Evolutionary conservation across 2,888 invertebrate genomes (phyloP).

Genomic region (Mesorhabditis spiculigera): DNA sequence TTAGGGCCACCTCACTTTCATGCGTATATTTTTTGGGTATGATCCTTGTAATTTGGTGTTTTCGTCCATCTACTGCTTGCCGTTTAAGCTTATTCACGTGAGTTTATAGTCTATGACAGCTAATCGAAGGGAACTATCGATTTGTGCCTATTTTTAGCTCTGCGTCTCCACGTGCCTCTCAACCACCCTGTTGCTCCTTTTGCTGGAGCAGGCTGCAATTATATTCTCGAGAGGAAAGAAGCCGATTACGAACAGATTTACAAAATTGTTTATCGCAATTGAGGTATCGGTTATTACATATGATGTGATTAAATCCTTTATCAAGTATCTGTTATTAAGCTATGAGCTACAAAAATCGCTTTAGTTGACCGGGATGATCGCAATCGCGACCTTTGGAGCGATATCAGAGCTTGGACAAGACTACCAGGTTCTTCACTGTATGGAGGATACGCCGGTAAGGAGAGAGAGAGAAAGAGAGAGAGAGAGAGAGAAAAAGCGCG

Average conservation of each 20-base stretch:
- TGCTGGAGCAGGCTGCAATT: not conserved
- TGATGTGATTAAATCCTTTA: not conserved
- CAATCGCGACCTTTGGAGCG: not conserved
- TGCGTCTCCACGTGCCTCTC: not conserved
- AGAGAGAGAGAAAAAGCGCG: not conserved
- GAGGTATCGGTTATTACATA: not conserved
- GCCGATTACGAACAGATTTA: not conserved
- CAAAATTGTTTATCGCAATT: not conserved
- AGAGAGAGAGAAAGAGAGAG: not conserved
- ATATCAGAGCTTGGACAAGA: not conserved
- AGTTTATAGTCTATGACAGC: too few relatives aligned
- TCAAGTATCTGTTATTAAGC: too few relatives aligned
- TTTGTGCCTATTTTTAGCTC: not conserved
- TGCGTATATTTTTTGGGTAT: not conserved
- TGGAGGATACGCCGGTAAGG: slow-evolving; percentile 5
- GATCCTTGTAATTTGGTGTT: not conserved
- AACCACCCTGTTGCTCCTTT: not conserved
- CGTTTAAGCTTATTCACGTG: not conserved
- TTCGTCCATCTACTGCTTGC: not conserved
- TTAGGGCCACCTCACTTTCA: not conserved
- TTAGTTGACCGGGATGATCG: not conserved
- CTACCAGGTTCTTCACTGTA: slow-evolving; percentile 4
- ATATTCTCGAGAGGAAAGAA: not conserved
- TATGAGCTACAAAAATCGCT: not conserved
- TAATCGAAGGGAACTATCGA: too few relatives aligned